Evolutionary conservation across 2,113 vertebrate species (phyloP).

Genomic region (Brachypteracias leptosomus): DNA sequence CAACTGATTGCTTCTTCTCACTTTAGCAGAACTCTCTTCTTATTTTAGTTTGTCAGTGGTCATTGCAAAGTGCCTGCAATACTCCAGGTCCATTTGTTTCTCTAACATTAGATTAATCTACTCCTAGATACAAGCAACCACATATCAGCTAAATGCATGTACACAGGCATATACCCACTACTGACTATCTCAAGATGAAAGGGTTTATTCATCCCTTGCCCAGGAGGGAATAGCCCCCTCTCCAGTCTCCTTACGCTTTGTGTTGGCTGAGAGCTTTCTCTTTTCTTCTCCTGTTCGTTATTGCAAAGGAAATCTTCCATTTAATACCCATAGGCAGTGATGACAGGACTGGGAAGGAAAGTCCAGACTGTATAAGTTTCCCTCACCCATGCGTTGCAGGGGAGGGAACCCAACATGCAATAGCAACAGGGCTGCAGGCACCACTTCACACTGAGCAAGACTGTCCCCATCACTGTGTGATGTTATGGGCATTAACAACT

Average conservation of each 20-base stretch:
- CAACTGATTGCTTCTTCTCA: background rate
- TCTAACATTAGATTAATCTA: background rate
- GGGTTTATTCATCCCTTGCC: background rate
- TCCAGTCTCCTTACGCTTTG: background rate
- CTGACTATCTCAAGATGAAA: background rate
- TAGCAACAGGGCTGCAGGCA: background rate
- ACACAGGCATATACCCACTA: background rate
- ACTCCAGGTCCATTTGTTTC: background rate
- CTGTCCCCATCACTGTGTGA: accelerated
- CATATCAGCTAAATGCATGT: background rate
- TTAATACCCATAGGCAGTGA: background rate
- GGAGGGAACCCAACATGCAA: accelerated
- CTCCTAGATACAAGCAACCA: background rate
- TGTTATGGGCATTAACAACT: accelerated
- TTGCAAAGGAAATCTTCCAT: background rate
- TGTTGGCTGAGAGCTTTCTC: background rate
- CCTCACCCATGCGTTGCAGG: background rate
- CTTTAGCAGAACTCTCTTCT: background rate
- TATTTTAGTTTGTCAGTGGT: background rate
- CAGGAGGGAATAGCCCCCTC: background rate
- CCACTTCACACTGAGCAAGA: background rate
- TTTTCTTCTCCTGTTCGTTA: background rate
- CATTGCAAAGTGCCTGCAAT: background rate
- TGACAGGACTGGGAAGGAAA: background rate
- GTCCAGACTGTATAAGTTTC: accelerated